Evolutionary conservation across 2,888 invertebrate species (phyloP), one percentile per base, ranked within the genome.

Genomic region (Acrocyrtus sp.): DNA sequence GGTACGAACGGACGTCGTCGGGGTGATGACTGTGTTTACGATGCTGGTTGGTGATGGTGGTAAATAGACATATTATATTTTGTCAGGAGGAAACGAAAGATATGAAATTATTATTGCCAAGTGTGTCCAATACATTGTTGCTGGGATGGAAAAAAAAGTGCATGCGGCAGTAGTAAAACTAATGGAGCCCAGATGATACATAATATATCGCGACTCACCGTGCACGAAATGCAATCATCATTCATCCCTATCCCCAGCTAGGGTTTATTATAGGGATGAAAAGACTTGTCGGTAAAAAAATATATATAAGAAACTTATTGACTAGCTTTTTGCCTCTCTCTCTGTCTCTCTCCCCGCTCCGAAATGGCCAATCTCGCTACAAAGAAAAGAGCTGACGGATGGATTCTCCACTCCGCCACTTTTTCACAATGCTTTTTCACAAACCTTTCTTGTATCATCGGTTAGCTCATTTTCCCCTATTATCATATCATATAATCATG

Each of bases 141-240:
- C n/a, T n/a, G n/a, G n/a, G n/a, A n/a, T n/a, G n/a, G n/a, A n/a
- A n/a, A n/a, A n/a, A n/a, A 19, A 19, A 19, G 29, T 34, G 21
- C 24, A 45, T 3, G 24, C n/a, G 47, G 19, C 26, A 24, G 24
- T 53, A 24, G 41, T 22, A n/a, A 8, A 24, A 26, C 26, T 26
- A 10, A 12, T 27, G 12, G 5, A 39, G 54, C 15, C 19, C 5
- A 51, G 26, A 21, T 1, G 17, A 17, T 19, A 6, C 5, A 8
- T 41, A 41, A n/a, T 41, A 26, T 24, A 6, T 22, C 5, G n/a
- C 29, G 39, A 47, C 17, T 47, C 17, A 21, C 24, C 24, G n/a
- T 47, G 61, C 62, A 69, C 56, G 62, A 56, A 70, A 63, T 63
- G 62, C 45, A 70, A 70, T 63, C 69, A 69, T 69, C 29, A 34